These are phyloP conservation scores for Oryzias curvinotus DNA, from an alignment of 2,113 vertebrate species.

Conservation along the genomic window DNA sequence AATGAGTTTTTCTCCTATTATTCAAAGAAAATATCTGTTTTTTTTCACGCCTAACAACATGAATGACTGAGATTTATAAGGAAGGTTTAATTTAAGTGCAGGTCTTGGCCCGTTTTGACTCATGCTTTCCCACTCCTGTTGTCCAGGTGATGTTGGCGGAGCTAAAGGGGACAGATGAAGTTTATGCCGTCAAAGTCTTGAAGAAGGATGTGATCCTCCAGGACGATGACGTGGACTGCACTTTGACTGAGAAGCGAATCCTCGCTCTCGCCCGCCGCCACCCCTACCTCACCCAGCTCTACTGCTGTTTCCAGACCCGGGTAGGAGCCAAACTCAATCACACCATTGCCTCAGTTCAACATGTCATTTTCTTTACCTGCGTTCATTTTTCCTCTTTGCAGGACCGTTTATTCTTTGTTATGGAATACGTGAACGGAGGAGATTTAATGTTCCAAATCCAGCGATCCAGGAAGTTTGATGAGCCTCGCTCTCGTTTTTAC, in stretches of 20 bases:
- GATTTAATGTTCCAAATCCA: slow-evolving; percentile 99
- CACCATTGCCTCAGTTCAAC: neutral
- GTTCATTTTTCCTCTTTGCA: slow-evolving; percentile 56
- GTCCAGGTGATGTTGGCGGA: slow-evolving; percentile 95
- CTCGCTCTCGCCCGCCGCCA: slow-evolving; percentile 93
- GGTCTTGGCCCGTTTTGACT: neutral
- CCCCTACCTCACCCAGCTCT: slow-evolving; percentile 96
- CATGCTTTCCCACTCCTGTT: neutral
- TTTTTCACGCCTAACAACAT: too few relatives aligned
- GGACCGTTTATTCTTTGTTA: slow-evolving; percentile 99
- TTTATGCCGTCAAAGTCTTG: slow-evolving; percentile 96
- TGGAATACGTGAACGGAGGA: slow-evolving; percentile 99
- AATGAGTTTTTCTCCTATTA: neutral
- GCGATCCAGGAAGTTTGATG: slow-evolving; percentile 96
- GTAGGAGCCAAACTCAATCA: slow-evolving; percentile 59
- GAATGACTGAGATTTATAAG: too few relatives aligned
- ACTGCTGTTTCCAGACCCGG: slow-evolving; percentile 99
- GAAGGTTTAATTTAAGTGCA: neutral
- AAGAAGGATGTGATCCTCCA: slow-evolving; percentile 99
- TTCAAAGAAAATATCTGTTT: neutral
- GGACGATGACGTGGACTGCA: slow-evolving; percentile 98
- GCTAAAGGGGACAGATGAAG: slow-evolving; percentile 94
- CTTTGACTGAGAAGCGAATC: slow-evolving; percentile 98
- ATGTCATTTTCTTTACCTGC: neutral
- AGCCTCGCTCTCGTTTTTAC: slow-evolving; percentile 95